phyloP scores from a whole-genome alignment of 92 coral and sea anemone genomes.

The Actinostola sp. region DNA sequence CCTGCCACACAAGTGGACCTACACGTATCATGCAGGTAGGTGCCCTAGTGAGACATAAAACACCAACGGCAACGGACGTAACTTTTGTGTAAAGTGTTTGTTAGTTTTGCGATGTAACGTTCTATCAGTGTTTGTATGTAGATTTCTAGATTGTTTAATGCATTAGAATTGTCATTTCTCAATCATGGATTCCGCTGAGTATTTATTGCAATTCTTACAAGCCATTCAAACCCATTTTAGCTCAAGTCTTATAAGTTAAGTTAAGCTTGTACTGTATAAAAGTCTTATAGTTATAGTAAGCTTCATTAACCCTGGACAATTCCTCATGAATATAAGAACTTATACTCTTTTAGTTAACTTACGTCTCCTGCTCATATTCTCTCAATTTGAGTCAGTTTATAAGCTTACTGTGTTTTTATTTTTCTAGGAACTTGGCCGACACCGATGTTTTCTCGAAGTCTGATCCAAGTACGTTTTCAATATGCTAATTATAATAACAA shows the following conservation, averaged over 20 bases:
- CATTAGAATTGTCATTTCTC: too few species aligned
- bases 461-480: constrained; percentile 82
- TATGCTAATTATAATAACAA: background rate
- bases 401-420: background rate
- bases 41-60: too few species aligned
- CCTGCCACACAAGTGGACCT: constrained; percentile 99
- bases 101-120: too few species aligned
- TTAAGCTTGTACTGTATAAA: too few species aligned
- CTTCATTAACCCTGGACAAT: too few species aligned
- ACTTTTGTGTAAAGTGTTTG: constrained; percentile 2
- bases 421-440: constrained; percentile 79
- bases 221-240: too few species aligned
- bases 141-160: too few species aligned
- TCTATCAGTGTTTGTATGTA: too few species aligned
- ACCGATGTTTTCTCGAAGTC: constrained; percentile 97
- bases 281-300: too few species aligned
- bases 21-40: constrained; percentile 87
- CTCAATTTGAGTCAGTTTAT: background rate
- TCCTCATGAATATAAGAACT: background rate
- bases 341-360: background rate
- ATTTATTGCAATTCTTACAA: too few species aligned
- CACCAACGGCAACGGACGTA: background rate
- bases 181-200: too few species aligned
- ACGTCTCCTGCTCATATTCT: background rate
- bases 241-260: too few species aligned